These are phyloP conservation scores for Zaprionus lachaisei DNA, from an alignment of 1,140 invertebrate species.

Conservation along the genomic window DNA sequence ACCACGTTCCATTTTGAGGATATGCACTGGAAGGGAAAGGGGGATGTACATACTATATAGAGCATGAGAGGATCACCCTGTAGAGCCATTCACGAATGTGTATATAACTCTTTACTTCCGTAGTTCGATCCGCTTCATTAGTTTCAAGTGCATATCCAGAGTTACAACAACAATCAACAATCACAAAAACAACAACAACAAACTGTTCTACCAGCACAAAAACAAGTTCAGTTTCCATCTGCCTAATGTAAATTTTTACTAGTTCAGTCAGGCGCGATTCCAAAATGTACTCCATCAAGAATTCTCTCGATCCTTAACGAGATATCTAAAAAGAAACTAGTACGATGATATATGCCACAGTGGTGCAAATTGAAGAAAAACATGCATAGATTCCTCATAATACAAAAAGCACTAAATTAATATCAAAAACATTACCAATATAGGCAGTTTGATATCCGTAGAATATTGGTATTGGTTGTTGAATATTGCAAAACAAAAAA, in stretches of 20 bases:
- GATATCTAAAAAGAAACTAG: neutral
- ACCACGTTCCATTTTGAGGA: conserved; percentile 37
- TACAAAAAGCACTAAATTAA: conserved; percentile 84
- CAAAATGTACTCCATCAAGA: neutral
- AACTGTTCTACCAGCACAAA: conserved; percentile 39
- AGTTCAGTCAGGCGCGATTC: conserved; percentile 24
- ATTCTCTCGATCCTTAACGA: neutral
- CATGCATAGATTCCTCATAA: conserved; percentile 84
- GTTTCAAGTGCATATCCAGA: conserved; percentile 51
- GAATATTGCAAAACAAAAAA: conserved; percentile 68
- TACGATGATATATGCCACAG: conserved; percentile 1
- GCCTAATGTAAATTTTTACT: conserved; percentile 57
- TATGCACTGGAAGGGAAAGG: conserved; percentile 43
- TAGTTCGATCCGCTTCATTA: conserved; percentile 25
- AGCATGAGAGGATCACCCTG: conserved; percentile 2
- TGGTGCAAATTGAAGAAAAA: conserved; percentile 26
- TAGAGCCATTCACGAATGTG: conserved; percentile 3
- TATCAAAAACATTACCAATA: conserved; percentile 81
- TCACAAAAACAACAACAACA: conserved; percentile 31
- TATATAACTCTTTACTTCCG: conserved; percentile 12
- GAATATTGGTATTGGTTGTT: conserved; percentile 80
- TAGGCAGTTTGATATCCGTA: conserved; percentile 37
- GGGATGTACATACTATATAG: conserved; percentile 13
- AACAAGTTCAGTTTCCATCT: conserved; percentile 27
- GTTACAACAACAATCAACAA: conserved; percentile 44